Base-by-base conservation (phyloP, 2,797 vertebrate species). In the Antennarius maculatus region DNA sequence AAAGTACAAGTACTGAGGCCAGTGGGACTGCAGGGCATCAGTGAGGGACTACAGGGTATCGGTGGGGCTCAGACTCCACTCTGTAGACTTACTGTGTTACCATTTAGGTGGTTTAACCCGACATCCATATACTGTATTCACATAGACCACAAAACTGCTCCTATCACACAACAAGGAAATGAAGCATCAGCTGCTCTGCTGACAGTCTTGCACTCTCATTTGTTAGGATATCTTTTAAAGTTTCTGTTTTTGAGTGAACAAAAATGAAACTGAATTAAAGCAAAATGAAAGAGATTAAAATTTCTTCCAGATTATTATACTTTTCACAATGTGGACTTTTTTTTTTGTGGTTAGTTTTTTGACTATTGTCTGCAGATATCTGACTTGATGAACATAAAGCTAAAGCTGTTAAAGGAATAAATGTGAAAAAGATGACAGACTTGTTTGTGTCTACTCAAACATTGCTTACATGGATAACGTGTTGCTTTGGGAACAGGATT, bases 1-100 rank as follows among this genome's bases (percentile, higher is more conserved):
- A 85, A 83, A 80, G 66, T 67, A 66, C 57, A 70, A 66, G 63
- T 50, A 39, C 51, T 43, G 61, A 31, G 62, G 54, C 59, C 59
- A 11, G 60, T 39, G 51, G 49, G 60, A 34, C 71, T 41, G 61
- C 59, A 34, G 69, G 54, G 63, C 61, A 23, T 77, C 60, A 5
- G 9, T 52, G 56, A 54, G 43, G 59, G 60, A 34, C 71, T 41
- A 58, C 59, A 34, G 69, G 54, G 63, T 60, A 28, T 77, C 60
- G 4, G 9, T 52, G 56, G 52, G 43, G 59, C 57, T 70, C 46
- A 68, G 51, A 46, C 60, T 61, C 28, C 39, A 61, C 51, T 17
- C 63, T 46, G 42, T 46, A 15, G 47, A 83, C 63, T 56, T 13
- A 59, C 27, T 28, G 11, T 68, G 54, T 64, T 59, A 50, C 46